Base-by-base conservation (phyloP, 1,140 invertebrate genomes). In the Propsilocerus akamusi region DNA sequence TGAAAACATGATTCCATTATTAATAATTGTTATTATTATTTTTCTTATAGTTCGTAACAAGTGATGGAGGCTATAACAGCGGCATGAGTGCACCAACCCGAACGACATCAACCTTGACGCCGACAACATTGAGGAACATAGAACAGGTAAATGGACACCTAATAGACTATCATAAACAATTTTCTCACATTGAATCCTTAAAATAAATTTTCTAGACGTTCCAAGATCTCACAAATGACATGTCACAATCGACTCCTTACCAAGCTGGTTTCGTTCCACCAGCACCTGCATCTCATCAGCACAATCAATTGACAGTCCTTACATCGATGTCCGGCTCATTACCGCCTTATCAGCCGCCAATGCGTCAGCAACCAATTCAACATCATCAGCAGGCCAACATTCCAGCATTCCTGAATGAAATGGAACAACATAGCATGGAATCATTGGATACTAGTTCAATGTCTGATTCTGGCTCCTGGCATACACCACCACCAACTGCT, bases 241-340 rank as follows among this genome's bases (percentile, higher is more conserved):
- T 74, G 79, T 65, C 68, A 74, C 53, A 75, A 78, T 56, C 74
- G 74, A 54, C 80, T 83, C 66, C 83, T 56, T 84, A 81, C 59
- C 87, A 93, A 69, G 90, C 89, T 34, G 85, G 88, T 30, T 94
- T 94, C 64, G 86, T 93, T 24, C 87, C 90, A 25, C 86, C 88
- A 12, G 26, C 47, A 20, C 49, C 49, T 20, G 17, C 37, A 22
- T 37, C 41, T 30, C 24, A 8, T n/a, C 26, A 28, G 26, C 49
- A 25, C 10, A 41, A 51, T 23, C 26, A 46, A 25, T 25, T 25
- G n/a, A 24, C 8, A 22, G 20, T 47, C 3, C 23, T 20, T 32
- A 10, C 48, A 25, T 23, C 4, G 25, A 7, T 3, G 10, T 7
- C 7, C 12, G 12, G 12, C 7, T 30, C 12, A 30, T 30, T 30